Base-by-base conservation (phyloP, 2,888 invertebrate species). In the Yponomeuta malinellus region DNA sequence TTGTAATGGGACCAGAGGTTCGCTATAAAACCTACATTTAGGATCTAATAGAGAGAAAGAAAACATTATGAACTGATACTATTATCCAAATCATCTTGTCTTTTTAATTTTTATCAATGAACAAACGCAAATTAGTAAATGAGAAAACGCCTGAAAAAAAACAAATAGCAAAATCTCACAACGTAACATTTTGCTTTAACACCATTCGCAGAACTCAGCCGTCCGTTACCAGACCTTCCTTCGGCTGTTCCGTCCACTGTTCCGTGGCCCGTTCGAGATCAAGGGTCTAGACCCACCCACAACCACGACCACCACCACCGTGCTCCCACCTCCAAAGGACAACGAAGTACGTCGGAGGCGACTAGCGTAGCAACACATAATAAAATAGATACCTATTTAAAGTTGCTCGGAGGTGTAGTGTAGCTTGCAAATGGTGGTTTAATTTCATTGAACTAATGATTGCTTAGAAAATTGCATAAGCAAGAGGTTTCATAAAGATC, bases 171-270 rank as follows among this genome's bases (percentile, higher is more conserved):
- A 59, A 15, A 15, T 59, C 5, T 15, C 5, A 59, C 52, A 59
- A 15, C 43, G 43, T 43, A 43, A 5, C 43, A 43, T 8, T 3
- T 59, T 59, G 52, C 52, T 15, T 59, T 59, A 9, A 4, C 52
- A 3, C 15, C 3, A 59, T 59, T 29, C 10, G 33, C 93, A 96
- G 96, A 96, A 96, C 84, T 95, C 96, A 5, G 96, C 96, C 48
- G 93, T 95, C 74, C 93, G 96, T 72, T 95, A 95, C 78, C 95
- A 96, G 80, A 93, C 94, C 37, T 93, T 96, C 77, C 85, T 96
- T 75, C 93, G 96, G 71, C 93, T 96, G 65, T 95, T 96, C 90
- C 94, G 95, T 78, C 96, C 96, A 3, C 86, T 96, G 73, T 94
- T 96, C 83, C 94, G 95, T 23, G 94, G 95, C n/a, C 92, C 93